A percentile compares a stretch with the other conserved stretches of the same genome.
These are phyloP conservation scores for Drosophila nr. fundita DNA, from an alignment of 2,888 invertebrate species.

Conservation along the genomic window DNA sequence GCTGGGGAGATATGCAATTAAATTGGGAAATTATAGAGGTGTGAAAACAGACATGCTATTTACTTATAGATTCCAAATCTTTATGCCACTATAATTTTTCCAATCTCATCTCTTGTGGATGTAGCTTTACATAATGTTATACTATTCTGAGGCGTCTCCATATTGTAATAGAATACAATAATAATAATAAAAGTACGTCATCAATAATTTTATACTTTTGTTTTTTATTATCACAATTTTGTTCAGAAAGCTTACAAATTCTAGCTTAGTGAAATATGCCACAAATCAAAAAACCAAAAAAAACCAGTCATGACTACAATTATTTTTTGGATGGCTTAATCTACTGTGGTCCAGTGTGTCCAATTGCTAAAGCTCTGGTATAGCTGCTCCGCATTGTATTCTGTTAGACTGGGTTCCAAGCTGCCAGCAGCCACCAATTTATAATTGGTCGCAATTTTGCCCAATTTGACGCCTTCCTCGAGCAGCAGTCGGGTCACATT, in stretches of 20 bases:
- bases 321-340: conserved; percentile 7
- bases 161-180: conserved; percentile 8
- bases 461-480: conserved; percentile 87
- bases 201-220: conserved; percentile 20
- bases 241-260: conserved; percentile 39
- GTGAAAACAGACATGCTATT: background rate
- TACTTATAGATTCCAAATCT: background rate
- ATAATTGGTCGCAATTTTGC: conserved; percentile 88
- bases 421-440: conserved; percentile 89
- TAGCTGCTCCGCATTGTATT: conserved; percentile 89
- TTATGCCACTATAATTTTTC: background rate
- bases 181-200: background rate
- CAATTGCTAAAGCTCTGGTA: conserved; percentile 88
- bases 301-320: conserved; percentile 32
- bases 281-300: conserved; percentile 25
- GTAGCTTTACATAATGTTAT: background rate
- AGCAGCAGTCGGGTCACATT: conserved; percentile 88
- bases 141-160: too few species aligned
- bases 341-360: conserved; percentile 87
- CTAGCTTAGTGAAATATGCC: conserved; percentile 51
- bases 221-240: conserved; percentile 51
- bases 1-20: background rate
- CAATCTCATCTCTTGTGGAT: background rate
- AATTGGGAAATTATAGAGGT: background rate
- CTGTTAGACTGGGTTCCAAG: conserved; percentile 87